Evolutionary conservation across 2,888 invertebrate genomes (phyloP).

Genomic region (Diabrotica balteata): DNA sequence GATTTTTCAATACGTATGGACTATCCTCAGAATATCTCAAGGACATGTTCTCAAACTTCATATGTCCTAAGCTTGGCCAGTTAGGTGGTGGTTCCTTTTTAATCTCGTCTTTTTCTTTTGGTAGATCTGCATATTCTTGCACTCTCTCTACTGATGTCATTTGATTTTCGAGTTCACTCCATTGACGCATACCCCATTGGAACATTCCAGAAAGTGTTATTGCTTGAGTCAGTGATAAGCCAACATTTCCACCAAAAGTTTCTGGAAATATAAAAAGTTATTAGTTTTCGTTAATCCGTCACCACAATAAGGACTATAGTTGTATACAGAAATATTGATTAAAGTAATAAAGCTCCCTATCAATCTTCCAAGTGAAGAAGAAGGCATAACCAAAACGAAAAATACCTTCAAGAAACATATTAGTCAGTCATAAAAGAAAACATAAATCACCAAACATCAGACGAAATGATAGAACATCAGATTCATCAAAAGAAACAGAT

Average conservation of each 20-base stretch:
- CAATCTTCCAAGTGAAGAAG: too few relatives aligned
- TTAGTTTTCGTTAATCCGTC: too few relatives aligned
- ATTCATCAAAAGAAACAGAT: too few relatives aligned
- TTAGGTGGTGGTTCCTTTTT: constrained; percentile 70
- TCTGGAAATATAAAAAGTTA: constrained; percentile 50
- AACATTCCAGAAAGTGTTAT: constrained; percentile 75
- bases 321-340: too few relatives aligned
- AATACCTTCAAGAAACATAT: too few relatives aligned
- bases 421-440: too few relatives aligned
- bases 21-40: constrained; percentile 76
- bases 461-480: too few relatives aligned
- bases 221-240: constrained; percentile 80
- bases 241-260: constrained; percentile 75
- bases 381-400: too few relatives aligned
- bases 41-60: constrained; percentile 72
- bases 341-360: too few relatives aligned
- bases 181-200: constrained; percentile 76
- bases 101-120: constrained; percentile 66
- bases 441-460: too few relatives aligned
- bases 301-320: too few relatives aligned
- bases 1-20: constrained; percentile 76
- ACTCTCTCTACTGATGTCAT: constrained; percentile 90
- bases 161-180: constrained; percentile 84
- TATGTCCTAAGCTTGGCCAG: constrained; percentile 76
- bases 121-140: constrained; percentile 77